Evolutionary conservation across 2,113 vertebrate genomes (phyloP).

Genomic region (Percina caprodes): DNA sequence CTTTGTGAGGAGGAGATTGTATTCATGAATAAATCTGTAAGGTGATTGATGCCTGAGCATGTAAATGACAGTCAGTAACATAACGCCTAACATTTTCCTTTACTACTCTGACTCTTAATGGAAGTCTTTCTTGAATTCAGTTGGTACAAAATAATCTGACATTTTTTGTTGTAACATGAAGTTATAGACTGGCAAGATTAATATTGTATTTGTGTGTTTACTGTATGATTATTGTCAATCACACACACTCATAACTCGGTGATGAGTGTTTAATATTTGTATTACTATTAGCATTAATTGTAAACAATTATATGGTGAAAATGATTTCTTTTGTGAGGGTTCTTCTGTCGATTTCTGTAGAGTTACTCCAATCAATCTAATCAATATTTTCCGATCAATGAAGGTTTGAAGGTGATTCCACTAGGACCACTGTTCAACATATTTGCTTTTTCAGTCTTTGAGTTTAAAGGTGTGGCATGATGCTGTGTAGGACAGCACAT

Average conservation of each 20-base stretch:
- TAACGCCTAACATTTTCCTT: background rate
- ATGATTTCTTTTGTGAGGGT: background rate
- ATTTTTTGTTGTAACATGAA: background rate
- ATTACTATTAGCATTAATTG: too few relatives aligned
- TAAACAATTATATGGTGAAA: background rate
- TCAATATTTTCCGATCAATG: background rate
- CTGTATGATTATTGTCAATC: background rate
- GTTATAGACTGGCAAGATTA: background rate
- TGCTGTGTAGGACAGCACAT: background rate
- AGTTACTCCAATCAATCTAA: background rate
- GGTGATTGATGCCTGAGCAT: background rate
- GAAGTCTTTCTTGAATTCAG: background rate
- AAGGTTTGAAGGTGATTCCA: background rate
- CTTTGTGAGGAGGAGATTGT: constrained; percentile 65
- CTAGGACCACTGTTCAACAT: background rate
- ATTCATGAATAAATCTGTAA: background rate
- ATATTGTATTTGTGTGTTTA: background rate
- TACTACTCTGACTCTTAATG: background rate
- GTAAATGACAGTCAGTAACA: background rate
- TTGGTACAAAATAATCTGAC: background rate
- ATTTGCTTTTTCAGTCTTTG: background rate
- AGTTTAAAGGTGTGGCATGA: background rate
- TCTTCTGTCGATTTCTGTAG: background rate
- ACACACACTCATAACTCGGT: too few relatives aligned
- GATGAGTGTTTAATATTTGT: too few relatives aligned